Base-by-base conservation (phyloP, 2,113 vertebrate genomes). In the Cyprinodon brontotheroides region DNA sequence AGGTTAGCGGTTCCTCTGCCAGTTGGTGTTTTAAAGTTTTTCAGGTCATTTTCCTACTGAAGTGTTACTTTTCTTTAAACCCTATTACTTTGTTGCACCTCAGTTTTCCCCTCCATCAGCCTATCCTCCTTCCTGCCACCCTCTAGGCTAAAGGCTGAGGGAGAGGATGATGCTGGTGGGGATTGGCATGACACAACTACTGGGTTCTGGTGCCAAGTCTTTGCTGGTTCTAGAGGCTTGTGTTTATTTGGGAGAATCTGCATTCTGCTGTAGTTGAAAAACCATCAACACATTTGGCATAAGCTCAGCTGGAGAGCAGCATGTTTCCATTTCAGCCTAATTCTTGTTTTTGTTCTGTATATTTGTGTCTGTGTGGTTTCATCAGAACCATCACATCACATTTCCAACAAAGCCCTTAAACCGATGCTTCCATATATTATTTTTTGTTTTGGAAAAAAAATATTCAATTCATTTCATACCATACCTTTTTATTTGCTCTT, bases 241-340 rank as follows among this genome's bases (percentile, higher is more conserved):
- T 65, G 17, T 67, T 63, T 75, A 66, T 61, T 10, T 70, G 50
- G 75, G 43, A 68, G 78, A 48, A 17, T 57, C 37, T 74, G 17
- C 63, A 67, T 72, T 41, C 53, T 65, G 9, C 67, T 12, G 37
- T 39, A 20, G 61, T 75, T 70, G 29, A 29, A 59, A 84, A 70
- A 77, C 76, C 74, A 78, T 80, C 80, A 68, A 71, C 73, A 81
- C 59, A 74, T 75, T 82, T 82, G 65, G 79, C 83, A 66, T 60
- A 22, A 53, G 69, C 69, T 80, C 72, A 61, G 36, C 39, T 61
- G 3, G 39, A 68, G 45, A 65, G 67, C 43, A 75, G 64, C 72
- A 68, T 73, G 20, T 74, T 65, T 61, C 41, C 15, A 53, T 76
- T 68, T 41, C 37, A 75, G 43, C 8, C 50, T 37, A 9, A 36